Base-by-base conservation (phyloP, 37 sponge, comb jelly and placozoan genomes). In the Amphimedon queenslandica region DNA sequence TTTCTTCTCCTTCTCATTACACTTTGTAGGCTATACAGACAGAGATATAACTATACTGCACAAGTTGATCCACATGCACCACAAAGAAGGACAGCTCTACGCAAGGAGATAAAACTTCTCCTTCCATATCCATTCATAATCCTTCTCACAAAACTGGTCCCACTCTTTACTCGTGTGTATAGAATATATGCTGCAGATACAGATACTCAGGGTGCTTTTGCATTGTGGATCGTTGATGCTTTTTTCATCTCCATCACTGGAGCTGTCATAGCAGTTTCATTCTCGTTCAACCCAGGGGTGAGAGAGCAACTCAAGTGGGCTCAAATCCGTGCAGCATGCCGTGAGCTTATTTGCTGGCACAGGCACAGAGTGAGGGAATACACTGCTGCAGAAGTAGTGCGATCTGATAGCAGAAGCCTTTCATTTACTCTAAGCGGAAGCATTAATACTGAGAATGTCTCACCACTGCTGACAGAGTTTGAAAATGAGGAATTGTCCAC, bases 221-320 rank as follows among this genome's bases (percentile, higher is more conserved):
- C 40, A 40, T 68, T 82, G 25, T 82, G 83, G 83, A 58, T 69
- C 2, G 23, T 69, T 24, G 1, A n/a, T 4, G 76, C 76, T 1
- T 40, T 82, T 1, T 4, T 47, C 18, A 23, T 25, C 3, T 64
- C 83, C 1, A 40, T 75, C 29, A 1, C 23, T 63, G 83, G 83
- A 8, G 60, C 43, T 25, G 55, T 75, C 47, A 70, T 76, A 24
- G 70, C 76, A 34, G 0, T 82, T 4, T 70, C 71, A 4, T 82
- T 75, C 32, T 18, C 57, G 34, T 64, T 82, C 3, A 76, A 82
- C 41, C 75, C 77, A 6, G 57, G 58, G 28, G 75, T 76, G 5
- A 60, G 61, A 25, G 5, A n/a, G 27, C 21, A 25, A 25, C 28
- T 60, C 24, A 60, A 13, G 5, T 60, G 28, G 23, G 21, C 5